phyloP scores from a whole-genome alignment of 2,797 vertebrate species.

The Pseudotriccus pelzelni region DNA sequence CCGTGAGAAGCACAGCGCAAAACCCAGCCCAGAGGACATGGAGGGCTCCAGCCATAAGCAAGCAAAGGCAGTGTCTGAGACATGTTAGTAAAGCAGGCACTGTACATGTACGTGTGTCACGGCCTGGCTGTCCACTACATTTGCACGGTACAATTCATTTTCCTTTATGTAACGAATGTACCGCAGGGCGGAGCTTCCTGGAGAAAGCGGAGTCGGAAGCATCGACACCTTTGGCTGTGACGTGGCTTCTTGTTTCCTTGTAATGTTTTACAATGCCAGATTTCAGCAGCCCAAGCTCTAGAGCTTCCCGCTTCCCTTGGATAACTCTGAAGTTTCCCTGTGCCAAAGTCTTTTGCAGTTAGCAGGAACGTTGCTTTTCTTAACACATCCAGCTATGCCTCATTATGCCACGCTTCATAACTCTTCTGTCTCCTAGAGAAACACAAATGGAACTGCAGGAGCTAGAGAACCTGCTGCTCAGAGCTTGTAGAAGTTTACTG shows the following conservation, averaged over 20 bases:
- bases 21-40: not conserved
- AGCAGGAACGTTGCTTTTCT: not conserved
- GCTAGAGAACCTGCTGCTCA: not conserved
- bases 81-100: constrained; percentile 51
- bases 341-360: not conserved
- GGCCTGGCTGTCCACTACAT: not conserved
- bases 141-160: not conserved
- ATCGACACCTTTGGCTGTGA: not conserved
- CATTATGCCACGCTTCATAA: not conserved
- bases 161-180: not conserved
- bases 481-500: not conserved
- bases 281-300: not conserved
- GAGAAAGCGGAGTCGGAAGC: not conserved
- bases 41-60: constrained; percentile 29
- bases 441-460: not conserved
- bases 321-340: not conserved
- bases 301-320: not conserved
- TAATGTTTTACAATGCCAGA: not conserved
- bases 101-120: not conserved
- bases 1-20: not conserved
- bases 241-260: not conserved
- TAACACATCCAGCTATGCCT: not conserved
- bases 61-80: constrained; percentile 28
- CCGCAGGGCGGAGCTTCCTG: not conserved
- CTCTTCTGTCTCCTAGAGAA: not conserved